Base-by-base conservation (phyloP, 2,888 invertebrate species). In the Mellilla xanthometata region DNA sequence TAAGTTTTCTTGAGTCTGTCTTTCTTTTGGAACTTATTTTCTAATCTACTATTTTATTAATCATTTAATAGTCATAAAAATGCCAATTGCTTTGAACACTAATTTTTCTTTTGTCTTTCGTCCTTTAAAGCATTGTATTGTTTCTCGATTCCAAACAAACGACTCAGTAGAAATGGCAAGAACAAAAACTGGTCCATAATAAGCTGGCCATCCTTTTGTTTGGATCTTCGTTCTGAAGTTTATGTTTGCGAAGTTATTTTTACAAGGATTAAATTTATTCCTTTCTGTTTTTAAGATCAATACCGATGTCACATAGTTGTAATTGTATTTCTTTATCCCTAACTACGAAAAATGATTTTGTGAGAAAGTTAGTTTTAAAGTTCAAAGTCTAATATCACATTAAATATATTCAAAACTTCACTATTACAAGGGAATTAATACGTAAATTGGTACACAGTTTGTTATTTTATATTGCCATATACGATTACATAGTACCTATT, bases 181-280 rank as follows among this genome's bases (percentile, higher is more conserved):
- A 63, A 68, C 69, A 73, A 67, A 68, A 70, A 69, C 70, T 58
- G 41, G 60, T 45, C 46, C 34, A 44, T 31, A 61, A 65, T 60
- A 60, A 64, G 60, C 64, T 65, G 58, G 62, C 64, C 63, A 60
- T 52, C 52, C 64, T 58, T 70, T 80, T 80, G 76, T 80, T 66
- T 53, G 46, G 46, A 64, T 52, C 59, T 58, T 62, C 58, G 52
- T n/a, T n/a, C 54, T 36, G 29, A 60, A 69, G 67, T 60, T 68
- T 62, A 54, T 61, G n/a, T 65, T 58, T 52, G 32, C 54, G 63
- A 70, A 72, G 64, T 70, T 66, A 72, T 72, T 60, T 65, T 56
- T 53, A 41, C 53, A 56, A 56, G 68, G 72, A 74, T 73, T 72
- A 68, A 15, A 47, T 56, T 51, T 53, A 56, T 58, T 61, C 60